Evolutionary conservation across 2,797 vertebrate species (phyloP).

Genomic region (Coregonus suidteri): DNA sequence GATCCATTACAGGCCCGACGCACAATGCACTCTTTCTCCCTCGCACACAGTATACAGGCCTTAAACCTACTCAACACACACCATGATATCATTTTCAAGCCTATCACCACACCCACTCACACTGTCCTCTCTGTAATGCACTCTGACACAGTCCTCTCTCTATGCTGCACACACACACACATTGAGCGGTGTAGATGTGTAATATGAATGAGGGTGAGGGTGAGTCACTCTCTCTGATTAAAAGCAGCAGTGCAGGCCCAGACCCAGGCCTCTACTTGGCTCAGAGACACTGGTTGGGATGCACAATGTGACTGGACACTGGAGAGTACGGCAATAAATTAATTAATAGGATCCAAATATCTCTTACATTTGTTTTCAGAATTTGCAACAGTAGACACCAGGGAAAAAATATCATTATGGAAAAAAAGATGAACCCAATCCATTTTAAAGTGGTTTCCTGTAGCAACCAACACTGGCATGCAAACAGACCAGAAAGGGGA

Average conservation of each 20-base stretch:
- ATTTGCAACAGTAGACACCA: constrained; percentile 10
- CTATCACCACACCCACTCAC: constrained; percentile 15
- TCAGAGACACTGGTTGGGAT: constrained; percentile 4
- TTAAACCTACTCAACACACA: not conserved
- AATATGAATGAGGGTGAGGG: constrained; percentile 9
- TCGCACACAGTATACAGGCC: not conserved
- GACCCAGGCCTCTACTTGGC: not conserved
- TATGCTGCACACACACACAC: not conserved
- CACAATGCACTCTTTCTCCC: not conserved
- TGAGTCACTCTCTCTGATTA: constrained; percentile 43
- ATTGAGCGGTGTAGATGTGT: constrained; percentile 20
- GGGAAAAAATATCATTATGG: not conserved
- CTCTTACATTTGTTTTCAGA: not conserved
- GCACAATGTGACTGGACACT: not conserved
- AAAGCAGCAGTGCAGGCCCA: constrained; percentile 24
- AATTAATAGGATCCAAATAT: not conserved
- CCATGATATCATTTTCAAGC: not conserved
- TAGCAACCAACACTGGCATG: constrained; percentile 28
- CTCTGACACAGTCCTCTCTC: not conserved
- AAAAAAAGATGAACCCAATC: constrained; percentile 12
- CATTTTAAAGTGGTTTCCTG: not conserved
- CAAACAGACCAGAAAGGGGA: constrained; percentile 12
- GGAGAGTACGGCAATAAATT: not conserved
- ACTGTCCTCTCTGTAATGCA: not conserved
- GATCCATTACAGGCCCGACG: no score